Evolutionary conservation across 1,140 invertebrate genomes (phyloP), one percentile per base, ranked within the genome.

Genomic region (Nasonia giraulti): DNA sequence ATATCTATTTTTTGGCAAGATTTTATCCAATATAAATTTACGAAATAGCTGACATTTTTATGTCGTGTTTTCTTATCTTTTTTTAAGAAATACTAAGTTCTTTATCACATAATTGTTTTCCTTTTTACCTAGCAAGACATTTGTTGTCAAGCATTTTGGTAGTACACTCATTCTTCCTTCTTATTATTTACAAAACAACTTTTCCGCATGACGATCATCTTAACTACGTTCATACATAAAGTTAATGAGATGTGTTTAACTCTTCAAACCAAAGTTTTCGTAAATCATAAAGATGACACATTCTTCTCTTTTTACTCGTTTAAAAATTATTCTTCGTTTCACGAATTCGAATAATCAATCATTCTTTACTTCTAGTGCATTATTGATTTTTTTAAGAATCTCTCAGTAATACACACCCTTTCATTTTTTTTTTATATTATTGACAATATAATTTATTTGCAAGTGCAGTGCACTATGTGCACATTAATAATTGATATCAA

Each of bases 11-110:
- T 90, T 91, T 91, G 89, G 89, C 90, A 91, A 90, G 87, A 89
- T 89, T 86, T 89, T 82, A 86, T 90, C 83, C 83, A 78, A 90
- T 92, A 90, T 89, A 91, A 91, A 92, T 91, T 90, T 91, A 91
- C 50, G 89, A 91, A 92, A 91, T 88, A 89, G 88, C 88, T 88
- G 87, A 90, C 86, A 88, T 86, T 86, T 90, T 90, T 88, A 88
- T 86, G 66, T 79, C 55, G 23, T 82, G 37, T 87, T 76, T 85
- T 77, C 33, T 73, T 75, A 44, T 86, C 77, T 66, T 86, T 87
- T 85, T 71, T 55, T 87, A 84, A 84, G 84, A 87, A 87, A 86
- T 86, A 87, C 84, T 82, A 87, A 85, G 85, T 86, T 85, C 73
- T 71, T 84, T 81, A 87, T 86, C 84, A 84, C 83, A 87, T 86